A percentile compares a stretch with the other conserved stretches of the same genome.
These are phyloP conservation scores for Pomphorhynchus laevis DNA, from an alignment of 1,140 invertebrate genomes.

Conservation along the genomic window DNA sequence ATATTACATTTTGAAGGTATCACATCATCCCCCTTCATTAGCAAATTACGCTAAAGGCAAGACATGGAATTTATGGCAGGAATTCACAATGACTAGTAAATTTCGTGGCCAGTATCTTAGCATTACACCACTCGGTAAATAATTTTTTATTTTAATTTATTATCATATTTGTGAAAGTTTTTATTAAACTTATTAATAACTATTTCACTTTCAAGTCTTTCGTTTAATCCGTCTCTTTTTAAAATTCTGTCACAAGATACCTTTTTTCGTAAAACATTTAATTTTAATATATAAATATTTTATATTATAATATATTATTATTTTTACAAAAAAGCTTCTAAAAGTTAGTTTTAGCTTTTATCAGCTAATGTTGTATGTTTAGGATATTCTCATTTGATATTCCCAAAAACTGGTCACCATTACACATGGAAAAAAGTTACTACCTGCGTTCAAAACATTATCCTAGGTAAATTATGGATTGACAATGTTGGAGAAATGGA, in stretches of 20 bases:
- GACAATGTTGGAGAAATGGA: constrained; percentile 97
- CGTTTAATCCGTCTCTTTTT: no score
- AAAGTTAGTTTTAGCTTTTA: no score
- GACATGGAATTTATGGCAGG: constrained; percentile 70
- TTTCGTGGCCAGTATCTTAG: constrained; percentile 80
- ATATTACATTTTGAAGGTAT: no score
- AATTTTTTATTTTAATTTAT: constrained; percentile 16
- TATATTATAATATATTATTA: background rate
- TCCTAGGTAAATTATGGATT: constrained; percentile 92
- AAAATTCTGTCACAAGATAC: no score
- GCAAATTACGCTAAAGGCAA: constrained; percentile 52
- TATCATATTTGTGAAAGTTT: background rate
- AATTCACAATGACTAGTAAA: constrained; percentile 89
- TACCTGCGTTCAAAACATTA: constrained; percentile 92
- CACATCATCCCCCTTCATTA: constrained; percentile 80
- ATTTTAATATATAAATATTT: background rate
- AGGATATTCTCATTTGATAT: constrained; percentile 19
- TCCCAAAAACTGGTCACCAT: constrained; percentile 31
- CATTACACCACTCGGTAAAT: constrained; percentile 42
- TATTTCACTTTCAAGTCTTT: no score
- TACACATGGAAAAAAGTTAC: constrained; percentile 91
- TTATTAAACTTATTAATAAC: no score
- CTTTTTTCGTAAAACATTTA: no score
- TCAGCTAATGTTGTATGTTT: background rate
- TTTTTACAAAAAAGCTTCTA: no score